phyloP scores from a whole-genome alignment of 23 tunicate genomes.

The Halocynthia roretzi region DNA sequence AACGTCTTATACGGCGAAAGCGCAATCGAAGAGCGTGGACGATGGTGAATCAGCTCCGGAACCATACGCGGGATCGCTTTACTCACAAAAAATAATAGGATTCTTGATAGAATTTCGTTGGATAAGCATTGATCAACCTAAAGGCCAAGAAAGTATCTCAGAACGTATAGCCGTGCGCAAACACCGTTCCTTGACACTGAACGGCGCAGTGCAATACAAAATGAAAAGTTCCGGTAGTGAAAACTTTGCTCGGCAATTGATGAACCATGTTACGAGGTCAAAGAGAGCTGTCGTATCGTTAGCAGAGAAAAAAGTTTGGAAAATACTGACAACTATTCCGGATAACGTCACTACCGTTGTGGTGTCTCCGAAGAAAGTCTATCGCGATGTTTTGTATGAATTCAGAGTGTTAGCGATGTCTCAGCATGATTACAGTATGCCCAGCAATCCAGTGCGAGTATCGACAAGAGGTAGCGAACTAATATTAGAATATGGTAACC shows the following conservation, averaged over 20 bases:
- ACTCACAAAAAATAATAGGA: slow-evolving; percentile 9
- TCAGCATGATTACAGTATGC: slow-evolving; percentile 31
- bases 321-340: slow-evolving; percentile 26
- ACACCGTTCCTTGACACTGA: no score
- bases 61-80: no score
- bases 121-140: slow-evolving; percentile 7
- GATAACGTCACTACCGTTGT: slow-evolving; percentile 38
- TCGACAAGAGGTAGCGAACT: slow-evolving; percentile 48
- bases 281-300: not conserved
- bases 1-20: no score
- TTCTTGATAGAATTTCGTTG: slow-evolving; percentile 47
- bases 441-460: slow-evolving; percentile 28
- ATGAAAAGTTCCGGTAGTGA: no score
- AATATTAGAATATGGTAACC: not conserved
- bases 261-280: no score
- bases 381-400: slow-evolving; percentile 37
- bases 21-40: no score
- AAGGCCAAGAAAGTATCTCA: not conserved
- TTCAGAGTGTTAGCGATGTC: slow-evolving; percentile 53
- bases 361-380: slow-evolving; percentile 26
- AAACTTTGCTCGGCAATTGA: no score
- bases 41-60: no score
- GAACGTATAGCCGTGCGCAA: not conserved
- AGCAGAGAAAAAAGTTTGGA: slow-evolving; percentile 30
- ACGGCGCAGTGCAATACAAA: no score